Conservation (phyloP, 2,888 invertebrate species). For the Stenolophus ochropezus region DNA sequence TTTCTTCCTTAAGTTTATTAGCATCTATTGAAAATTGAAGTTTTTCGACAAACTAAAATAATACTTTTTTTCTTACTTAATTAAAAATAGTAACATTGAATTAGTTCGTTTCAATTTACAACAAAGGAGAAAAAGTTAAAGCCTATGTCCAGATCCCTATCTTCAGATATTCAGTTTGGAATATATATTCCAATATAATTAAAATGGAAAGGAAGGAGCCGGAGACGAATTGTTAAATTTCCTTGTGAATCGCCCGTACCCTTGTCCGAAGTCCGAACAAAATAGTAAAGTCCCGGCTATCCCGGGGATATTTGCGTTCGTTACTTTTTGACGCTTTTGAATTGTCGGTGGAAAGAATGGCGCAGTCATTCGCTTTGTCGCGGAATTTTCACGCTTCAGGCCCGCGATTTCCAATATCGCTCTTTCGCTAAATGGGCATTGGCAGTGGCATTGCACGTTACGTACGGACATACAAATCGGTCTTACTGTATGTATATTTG, state of each 20-base stretch:
- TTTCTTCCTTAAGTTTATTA: no score
- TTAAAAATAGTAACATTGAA: no score
- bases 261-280: background rate
- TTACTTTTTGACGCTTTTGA: slow-evolving; percentile 59
- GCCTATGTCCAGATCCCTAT: no score
- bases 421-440: background rate
- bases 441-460: background rate
- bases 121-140: no score
- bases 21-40: no score
- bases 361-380: slow-evolving; percentile 34
- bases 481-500: slow-evolving; percentile 34
- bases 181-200: no score
- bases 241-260: background rate
- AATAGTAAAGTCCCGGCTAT: slow-evolving; percentile 1
- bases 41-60: no score
- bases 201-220: background rate
- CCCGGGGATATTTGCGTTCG: slow-evolving; percentile 55
- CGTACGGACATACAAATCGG: slow-evolving; percentile 25
- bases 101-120: no score
- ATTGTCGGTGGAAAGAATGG: slow-evolving; percentile 42
- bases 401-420: slow-evolving; percentile 34
- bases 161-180: no score
- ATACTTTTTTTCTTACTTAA: no score
- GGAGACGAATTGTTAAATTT: background rate
- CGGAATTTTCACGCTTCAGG: slow-evolving; percentile 33